Evolutionary conservation across 2,888 invertebrate species (phyloP).

Genomic region (Papilio protenor): DNA sequence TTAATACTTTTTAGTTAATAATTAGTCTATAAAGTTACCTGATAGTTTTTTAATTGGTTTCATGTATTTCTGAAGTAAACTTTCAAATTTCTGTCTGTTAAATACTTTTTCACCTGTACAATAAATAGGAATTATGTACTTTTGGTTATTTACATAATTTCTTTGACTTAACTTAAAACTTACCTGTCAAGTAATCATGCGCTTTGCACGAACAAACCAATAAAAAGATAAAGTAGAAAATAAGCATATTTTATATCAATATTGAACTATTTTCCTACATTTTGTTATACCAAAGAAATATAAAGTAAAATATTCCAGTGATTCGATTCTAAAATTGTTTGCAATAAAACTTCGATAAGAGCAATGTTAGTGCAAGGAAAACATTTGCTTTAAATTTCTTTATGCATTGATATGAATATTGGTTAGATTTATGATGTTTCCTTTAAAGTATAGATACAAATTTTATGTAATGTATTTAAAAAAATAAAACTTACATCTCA

Average conservation of each 20-base stretch:
- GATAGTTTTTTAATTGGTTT: slow-evolving; percentile 54
- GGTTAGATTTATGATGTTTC: no score
- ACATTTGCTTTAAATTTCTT: neutral
- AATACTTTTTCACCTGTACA: slow-evolving; percentile 33
- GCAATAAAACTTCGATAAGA: slow-evolving; percentile 5
- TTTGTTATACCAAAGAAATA: slow-evolving; percentile 12
- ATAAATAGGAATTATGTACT: slow-evolving; percentile 1
- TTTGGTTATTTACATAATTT: neutral
- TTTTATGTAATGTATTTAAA: no score
- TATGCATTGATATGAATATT: neutral
- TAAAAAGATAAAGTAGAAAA: neutral
- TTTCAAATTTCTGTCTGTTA: slow-evolving; percentile 45
- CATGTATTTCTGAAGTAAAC: slow-evolving; percentile 52
- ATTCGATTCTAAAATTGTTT: neutral
- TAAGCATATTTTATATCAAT: slow-evolving; percentile 7
- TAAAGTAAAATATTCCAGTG: neutral
- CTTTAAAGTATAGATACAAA: no score
- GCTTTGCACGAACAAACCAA: neutral
- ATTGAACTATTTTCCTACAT: slow-evolving; percentile 12
- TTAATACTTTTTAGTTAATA: no score
- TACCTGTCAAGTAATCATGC: slow-evolving; percentile 15
- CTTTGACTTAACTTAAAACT: neutral
- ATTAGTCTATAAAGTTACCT: slow-evolving; percentile 45
- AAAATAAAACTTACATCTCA: no score
- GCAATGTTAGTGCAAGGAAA: neutral